A percentile compares a stretch with the other conserved stretches of the same genome.
phyloP scores from a whole-genome alignment of 2,113 vertebrate genomes.

The Pachyramphus minor region DNA sequence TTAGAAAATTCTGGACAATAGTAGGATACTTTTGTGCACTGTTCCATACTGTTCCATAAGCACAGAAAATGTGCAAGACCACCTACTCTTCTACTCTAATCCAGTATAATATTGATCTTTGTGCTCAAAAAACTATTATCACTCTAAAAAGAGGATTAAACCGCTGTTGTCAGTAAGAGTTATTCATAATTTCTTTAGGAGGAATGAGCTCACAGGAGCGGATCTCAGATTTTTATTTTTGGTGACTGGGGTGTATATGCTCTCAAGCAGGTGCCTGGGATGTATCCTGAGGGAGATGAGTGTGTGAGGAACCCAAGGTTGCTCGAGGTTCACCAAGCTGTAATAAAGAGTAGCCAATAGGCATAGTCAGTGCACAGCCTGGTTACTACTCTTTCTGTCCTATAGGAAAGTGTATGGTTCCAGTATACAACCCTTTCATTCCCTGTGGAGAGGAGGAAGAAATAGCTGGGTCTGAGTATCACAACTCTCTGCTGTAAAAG shows the following conservation, averaged over 20 bases:
- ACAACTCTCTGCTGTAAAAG: background rate
- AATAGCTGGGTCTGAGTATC: background rate
- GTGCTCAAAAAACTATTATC: background rate
- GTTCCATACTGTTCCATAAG: background rate
- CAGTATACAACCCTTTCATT: background rate
- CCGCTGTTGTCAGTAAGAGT: background rate
- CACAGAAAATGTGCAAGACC: background rate
- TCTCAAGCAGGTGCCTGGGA: background rate
- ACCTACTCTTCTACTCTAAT: background rate
- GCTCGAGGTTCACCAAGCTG: background rate
- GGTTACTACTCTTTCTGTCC: background rate
- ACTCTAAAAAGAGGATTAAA: background rate
- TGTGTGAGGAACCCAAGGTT: background rate
- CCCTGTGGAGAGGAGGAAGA: background rate
- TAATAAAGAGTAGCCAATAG: background rate
- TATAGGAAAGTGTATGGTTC: background rate
- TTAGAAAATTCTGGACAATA: background rate
- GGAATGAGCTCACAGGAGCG: background rate
- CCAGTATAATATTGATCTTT: background rate
- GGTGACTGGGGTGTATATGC: background rate
- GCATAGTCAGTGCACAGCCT: background rate
- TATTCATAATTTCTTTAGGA: background rate
- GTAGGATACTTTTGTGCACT: background rate
- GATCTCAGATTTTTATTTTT: background rate
- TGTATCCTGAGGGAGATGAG: background rate